These are phyloP conservation scores for Falcaria lacertinaria DNA, from an alignment of 2,888 invertebrate species.

Conservation along the genomic window DNA sequence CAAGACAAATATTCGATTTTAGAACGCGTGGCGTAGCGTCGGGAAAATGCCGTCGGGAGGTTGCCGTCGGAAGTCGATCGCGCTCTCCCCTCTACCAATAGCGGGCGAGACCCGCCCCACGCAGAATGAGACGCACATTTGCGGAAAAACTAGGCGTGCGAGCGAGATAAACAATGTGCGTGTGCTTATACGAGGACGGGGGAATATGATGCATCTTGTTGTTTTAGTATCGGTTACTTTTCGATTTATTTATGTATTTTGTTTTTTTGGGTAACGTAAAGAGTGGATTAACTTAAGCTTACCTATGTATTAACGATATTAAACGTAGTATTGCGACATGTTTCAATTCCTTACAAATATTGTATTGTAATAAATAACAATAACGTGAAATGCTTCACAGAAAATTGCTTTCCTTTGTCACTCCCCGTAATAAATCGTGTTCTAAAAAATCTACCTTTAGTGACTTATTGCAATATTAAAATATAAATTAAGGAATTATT, in stretches of 20 bases:
- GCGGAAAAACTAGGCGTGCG: constrained; percentile 42
- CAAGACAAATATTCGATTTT: constrained; percentile 51
- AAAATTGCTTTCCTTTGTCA: background rate
- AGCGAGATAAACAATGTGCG: constrained; percentile 49
- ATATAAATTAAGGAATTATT: background rate
- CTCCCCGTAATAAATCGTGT: background rate
- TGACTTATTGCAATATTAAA: background rate
- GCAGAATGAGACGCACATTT: constrained; percentile 34
- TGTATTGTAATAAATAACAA: background rate
- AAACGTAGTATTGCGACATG: constrained; percentile 5
- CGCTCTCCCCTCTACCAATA: constrained; percentile 71
- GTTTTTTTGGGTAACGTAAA: constrained; percentile 52
- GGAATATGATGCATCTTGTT: constrained; percentile 77
- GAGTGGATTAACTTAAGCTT: constrained; percentile 47
- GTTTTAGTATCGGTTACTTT: constrained; percentile 73
- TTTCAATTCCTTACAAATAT: background rate
- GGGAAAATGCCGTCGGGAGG: constrained; percentile 75
- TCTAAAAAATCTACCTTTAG: no score
- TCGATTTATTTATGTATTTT: constrained; percentile 68
- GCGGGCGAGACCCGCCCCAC: constrained; percentile 62
- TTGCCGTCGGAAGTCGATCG: constrained; percentile 61
- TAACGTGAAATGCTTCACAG: background rate
- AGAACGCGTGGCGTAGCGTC: constrained; percentile 60
- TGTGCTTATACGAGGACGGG: constrained; percentile 63
- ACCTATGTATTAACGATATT: constrained; percentile 18